Conservation (phyloP, 2,888 invertebrate genomes). For the Iphiclides podalirius region DNA sequence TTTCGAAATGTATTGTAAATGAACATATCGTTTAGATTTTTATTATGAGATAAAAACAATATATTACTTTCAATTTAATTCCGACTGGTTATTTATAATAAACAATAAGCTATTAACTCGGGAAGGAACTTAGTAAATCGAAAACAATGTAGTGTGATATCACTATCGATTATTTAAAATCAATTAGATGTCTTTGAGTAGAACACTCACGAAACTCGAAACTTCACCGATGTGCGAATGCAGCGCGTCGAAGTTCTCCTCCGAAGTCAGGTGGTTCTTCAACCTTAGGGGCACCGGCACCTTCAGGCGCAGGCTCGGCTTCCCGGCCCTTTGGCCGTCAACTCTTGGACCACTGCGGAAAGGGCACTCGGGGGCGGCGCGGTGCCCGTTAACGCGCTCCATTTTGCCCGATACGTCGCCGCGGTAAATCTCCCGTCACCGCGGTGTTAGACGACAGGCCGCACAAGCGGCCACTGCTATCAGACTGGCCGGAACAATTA, state of each 20-base stretch:
- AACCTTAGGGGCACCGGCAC: slow-evolving; percentile 62
- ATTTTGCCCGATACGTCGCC: slow-evolving; percentile 16
- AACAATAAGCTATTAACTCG: background rate
- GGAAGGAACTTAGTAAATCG: background rate
- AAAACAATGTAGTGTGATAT: no score
- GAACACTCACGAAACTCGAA: slow-evolving; percentile 56
- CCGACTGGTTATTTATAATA: background rate
- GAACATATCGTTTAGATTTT: background rate
- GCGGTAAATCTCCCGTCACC: no score
- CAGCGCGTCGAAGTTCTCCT: slow-evolving; percentile 56
- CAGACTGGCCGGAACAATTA: slow-evolving; percentile 41
- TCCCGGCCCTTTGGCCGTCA: slow-evolving; percentile 43
- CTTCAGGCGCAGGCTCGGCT: slow-evolving; percentile 57
- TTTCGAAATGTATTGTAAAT: background rate
- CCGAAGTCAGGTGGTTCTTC: slow-evolving; percentile 50
- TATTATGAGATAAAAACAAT: background rate
- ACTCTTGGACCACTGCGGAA: slow-evolving; percentile 50
- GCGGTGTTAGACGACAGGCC: no score
- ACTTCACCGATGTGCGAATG: slow-evolving; percentile 55
- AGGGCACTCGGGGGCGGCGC: slow-evolving; percentile 44
- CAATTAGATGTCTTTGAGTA: no score
- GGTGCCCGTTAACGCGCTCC: slow-evolving; percentile 43
- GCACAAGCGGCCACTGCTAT: no score
- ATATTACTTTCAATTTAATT: background rate
- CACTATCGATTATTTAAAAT: no score